Base-by-base conservation (phyloP, 2,797 vertebrate species). In the Lerista edwardsae region DNA sequence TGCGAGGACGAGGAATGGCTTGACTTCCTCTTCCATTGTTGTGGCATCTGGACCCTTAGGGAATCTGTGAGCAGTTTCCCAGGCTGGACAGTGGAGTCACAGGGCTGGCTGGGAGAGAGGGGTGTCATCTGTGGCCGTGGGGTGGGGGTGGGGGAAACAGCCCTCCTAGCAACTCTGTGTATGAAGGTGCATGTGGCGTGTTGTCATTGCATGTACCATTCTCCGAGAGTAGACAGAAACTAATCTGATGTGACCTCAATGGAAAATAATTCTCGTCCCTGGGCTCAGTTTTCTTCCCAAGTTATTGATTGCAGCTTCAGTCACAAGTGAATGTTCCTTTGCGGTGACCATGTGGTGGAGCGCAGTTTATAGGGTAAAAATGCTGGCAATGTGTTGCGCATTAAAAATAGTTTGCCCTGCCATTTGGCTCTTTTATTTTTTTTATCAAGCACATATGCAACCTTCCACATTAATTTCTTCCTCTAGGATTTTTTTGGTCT, bases 221-320 rank as follows among this genome's bases (percentile, higher is more conserved):
- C 8, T 25, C 41, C 3, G 6, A 31, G 41, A 29, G 41, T 4
- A 21, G 23, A 44, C 12, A 36, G 36, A 76, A 67, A 44, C n/a
- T 51, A 55, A 83, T 67, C n/a, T 55, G 61, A 65, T 75, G 72
- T 55, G 81, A 83, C 72, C 27, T 75, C n/a, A 64, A 75, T 11
- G 72, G 51, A 82, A 83, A 75, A 65, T 75, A 83, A n/a, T 75
- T 67, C 67, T 29, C 67, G 11, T 17, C 17, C 36, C 57, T 51
- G 62, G 34, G 34, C 61, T n/a, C 41, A 44, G 80, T 27, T 6
- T n/a, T 55, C 51, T 74, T 41, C 61, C 23, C 9, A 21, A 51
- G 31, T 83, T 67, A 75, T 75, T 55, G 81, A 65, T 67, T 51
- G 81, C 81, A 83, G 81, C 81, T 75, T 65, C 59, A 34, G 57